phyloP scores from a whole-genome alignment of 2,113 vertebrate species.

The Corythoichthys intestinalis region DNA sequence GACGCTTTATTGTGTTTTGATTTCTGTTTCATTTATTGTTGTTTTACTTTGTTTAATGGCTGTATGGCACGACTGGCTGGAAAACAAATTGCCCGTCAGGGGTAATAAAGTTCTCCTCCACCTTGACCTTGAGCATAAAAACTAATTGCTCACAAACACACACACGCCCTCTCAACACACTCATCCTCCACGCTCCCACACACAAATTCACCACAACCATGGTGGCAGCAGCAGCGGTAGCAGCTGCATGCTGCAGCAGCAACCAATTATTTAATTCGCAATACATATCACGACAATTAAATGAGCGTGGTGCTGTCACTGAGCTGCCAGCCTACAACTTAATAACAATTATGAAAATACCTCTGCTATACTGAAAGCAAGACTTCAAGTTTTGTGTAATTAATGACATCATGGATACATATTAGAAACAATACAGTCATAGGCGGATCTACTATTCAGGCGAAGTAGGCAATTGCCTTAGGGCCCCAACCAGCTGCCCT shows the following conservation, averaged over 20 bases:
- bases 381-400: not conserved
- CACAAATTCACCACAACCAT: too few species aligned
- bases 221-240: too few species aligned
- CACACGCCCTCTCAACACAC: not conserved
- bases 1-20: not conserved
- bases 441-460: too few species aligned
- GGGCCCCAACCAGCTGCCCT: too few species aligned
- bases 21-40: conserved; percentile 2
- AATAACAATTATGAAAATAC: not conserved
- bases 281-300: not conserved
- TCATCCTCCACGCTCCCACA: not conserved
- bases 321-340: not conserved
- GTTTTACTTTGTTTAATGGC: conserved; percentile 4
- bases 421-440: not conserved
- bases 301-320: not conserved
- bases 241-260: not conserved
- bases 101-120: conserved; percentile 1
- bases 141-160: not conserved
- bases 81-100: conserved; percentile 1
- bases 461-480: too few species aligned
- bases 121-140: not conserved
- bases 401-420: not conserved
- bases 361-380: not conserved
- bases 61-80: not conserved
- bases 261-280: not conserved